Base-by-base conservation (phyloP, 2,888 invertebrate genomes). In the Cerceris ruficornis region DNA sequence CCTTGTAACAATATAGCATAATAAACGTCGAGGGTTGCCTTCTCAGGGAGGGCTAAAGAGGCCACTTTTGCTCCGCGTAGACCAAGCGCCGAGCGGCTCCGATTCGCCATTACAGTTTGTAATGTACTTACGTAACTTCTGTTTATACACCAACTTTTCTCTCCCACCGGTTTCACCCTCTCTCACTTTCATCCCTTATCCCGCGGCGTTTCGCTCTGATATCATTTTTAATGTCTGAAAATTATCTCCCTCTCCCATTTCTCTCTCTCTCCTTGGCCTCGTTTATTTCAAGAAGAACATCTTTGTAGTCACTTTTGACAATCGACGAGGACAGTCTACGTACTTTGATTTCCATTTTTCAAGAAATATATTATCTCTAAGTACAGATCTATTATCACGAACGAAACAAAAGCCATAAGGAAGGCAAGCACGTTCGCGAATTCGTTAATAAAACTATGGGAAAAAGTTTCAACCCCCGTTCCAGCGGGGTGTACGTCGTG, bases 61-160 rank as follows among this genome's bases (percentile, higher is more conserved):
- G 84, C 87, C 84, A 84, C 86, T 86, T 87, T 86, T 82, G 69
- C 84, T 81, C 82, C 80, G 75, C 81, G 84, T 84, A 86, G 86
- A 86, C 85, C 86, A 77, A 86, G 84, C 86, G 64, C 77, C 86
- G 84, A 87, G 85, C 85, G 84, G 86, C 90, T 86, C 87, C 88
- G 88, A 91, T 91, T 91, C 90, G 86, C 91, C 89, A 90, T 92
- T 91, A 91, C 91, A 90, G 90, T 91, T 92, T 91, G 91, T 92
- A 92, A 92, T 92, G 91, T 91, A 91, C 91, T 92, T 91, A 91
- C 89, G 89, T 88, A 92, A 92, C 91, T 92, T 92, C 90, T 92
- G 92, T 92, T 92, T 92, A 92, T 92, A 91, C 88, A 91, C 90
- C 90, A 91, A 91, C 91, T 89, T 92, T 92, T 90, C 88, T 86